A percentile compares a stretch with the other conserved stretches of the same genome.
Evolutionary conservation across 2,113 vertebrate genomes (phyloP).

Genomic region (Bettongia penicillata): DNA sequence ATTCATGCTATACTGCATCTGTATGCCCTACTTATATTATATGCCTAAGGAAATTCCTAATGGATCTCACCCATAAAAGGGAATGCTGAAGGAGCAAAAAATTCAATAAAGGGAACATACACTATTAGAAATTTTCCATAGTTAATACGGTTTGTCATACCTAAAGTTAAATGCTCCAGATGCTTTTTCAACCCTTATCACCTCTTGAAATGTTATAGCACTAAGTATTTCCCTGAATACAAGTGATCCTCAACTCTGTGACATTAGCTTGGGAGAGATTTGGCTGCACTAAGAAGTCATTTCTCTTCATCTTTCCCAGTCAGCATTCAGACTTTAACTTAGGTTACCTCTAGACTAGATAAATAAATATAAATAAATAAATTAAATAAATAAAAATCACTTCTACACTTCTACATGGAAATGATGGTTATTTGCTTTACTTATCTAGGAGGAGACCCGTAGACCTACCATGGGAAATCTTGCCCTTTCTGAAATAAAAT

Average conservation of each 20-base stretch:
- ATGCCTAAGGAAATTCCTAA: constrained; percentile 7
- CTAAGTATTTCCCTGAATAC: background rate
- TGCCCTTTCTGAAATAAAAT: background rate
- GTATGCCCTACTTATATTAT: background rate
- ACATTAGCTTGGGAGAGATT: constrained; percentile 49
- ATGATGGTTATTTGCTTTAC: constrained; percentile 41
- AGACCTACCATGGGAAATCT: background rate
- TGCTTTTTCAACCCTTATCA: constrained; percentile 20
- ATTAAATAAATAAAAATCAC: constrained; percentile 63
- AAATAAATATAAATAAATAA: too few species aligned
- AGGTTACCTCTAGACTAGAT: constrained; percentile 17
- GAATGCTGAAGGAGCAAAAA: constrained; percentile 45
- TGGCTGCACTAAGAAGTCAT: constrained; percentile 42
- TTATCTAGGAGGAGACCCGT: background rate
- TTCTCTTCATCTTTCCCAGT: constrained; percentile 48
- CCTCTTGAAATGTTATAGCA: background rate
- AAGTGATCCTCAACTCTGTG: constrained; percentile 33
- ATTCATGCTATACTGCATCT: background rate
- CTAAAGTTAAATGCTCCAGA: constrained; percentile 40
- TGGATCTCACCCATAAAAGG: constrained; percentile 27
- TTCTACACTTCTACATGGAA: constrained; percentile 27
- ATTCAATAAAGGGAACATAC: constrained; percentile 18
- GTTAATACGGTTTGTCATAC: constrained; percentile 5
- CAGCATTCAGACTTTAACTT: constrained; percentile 18
- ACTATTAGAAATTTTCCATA: constrained; percentile 18